Conservation (phyloP, 2,888 invertebrate genomes). For the Sminthurides aquaticus region DNA sequence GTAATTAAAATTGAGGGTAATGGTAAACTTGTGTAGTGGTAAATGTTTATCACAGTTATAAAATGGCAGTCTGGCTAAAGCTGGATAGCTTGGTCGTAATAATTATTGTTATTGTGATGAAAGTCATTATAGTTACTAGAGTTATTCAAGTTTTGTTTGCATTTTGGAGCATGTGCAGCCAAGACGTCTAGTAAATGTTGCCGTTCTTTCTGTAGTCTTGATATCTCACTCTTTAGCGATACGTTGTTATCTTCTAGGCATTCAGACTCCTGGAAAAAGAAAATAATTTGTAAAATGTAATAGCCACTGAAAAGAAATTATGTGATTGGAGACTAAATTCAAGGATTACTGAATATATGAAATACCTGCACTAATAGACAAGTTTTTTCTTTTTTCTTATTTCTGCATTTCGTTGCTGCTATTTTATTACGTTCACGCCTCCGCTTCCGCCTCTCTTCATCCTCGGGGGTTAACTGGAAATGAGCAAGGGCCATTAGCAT, state of each 20-base stretch:
- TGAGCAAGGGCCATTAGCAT: background rate
- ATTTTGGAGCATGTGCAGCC: slow-evolving; percentile 64
- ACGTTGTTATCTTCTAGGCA: slow-evolving; percentile 75
- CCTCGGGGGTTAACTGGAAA: slow-evolving; percentile 74
- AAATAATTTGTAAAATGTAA: slow-evolving; percentile 2
- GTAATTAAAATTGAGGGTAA: background rate
- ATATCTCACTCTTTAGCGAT: slow-evolving; percentile 72
- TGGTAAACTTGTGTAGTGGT: background rate
- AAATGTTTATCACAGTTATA: slow-evolving; percentile 19
- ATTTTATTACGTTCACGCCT: slow-evolving; percentile 87
- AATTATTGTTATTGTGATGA: slow-evolving; percentile 24
- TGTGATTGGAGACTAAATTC: background rate
- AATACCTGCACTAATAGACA: slow-evolving; percentile 65
- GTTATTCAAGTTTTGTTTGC: slow-evolving; percentile 45
- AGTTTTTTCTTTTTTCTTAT: slow-evolving; percentile 86
- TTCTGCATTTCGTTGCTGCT: slow-evolving; percentile 86
- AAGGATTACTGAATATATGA: background rate
- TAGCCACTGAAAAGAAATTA: background rate
- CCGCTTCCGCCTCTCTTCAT: slow-evolving; percentile 76
- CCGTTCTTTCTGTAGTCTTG: slow-evolving; percentile 71
- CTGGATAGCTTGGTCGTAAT: slow-evolving; percentile 20
- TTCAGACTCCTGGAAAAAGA: slow-evolving; percentile 61
- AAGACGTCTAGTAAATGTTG: slow-evolving; percentile 71
- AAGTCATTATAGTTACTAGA: slow-evolving; percentile 16
- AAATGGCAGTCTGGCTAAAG: slow-evolving; percentile 8